Evolutionary conservation across 2,113 vertebrate genomes (phyloP).

Genomic region (Microcebus ravelobensis): DNA sequence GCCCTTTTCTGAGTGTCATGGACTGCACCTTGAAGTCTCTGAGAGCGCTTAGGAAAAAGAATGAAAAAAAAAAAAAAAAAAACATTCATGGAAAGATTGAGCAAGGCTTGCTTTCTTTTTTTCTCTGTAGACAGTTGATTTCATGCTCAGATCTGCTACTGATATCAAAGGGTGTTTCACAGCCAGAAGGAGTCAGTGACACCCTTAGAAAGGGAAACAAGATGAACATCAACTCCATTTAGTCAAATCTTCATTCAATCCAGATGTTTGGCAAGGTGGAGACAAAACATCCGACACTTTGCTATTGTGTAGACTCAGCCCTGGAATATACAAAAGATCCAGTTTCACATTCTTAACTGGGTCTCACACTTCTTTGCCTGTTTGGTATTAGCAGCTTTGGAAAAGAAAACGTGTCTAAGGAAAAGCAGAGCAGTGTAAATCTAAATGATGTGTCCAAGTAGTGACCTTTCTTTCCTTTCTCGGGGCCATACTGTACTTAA

Average conservation of each 20-base stretch:
- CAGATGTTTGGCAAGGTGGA: slow-evolving; percentile 75
- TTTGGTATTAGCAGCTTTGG: slow-evolving; percentile 37
- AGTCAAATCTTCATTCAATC: slow-evolving; percentile 62
- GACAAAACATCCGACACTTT: slow-evolving; percentile 77
- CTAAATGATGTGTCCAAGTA: background rate
- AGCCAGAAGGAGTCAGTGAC: slow-evolving; percentile 60
- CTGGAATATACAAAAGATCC: slow-evolving; percentile 68
- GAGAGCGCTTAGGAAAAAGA: background rate
- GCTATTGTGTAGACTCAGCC: slow-evolving; percentile 64
- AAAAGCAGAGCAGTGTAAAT: slow-evolving; percentile 16
- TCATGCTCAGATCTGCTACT: slow-evolving; percentile 59
- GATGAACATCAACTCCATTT: slow-evolving; percentile 45
- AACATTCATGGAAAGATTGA: background rate
- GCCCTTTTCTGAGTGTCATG: background rate
- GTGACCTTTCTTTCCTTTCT: slow-evolving; percentile 8
- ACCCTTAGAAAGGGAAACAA: slow-evolving; percentile 30
- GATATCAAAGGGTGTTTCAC: slow-evolving; percentile 66
- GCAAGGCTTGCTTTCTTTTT: background rate
- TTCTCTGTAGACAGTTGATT: slow-evolving; percentile 30
- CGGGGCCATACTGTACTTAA: background rate
- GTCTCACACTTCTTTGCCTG: slow-evolving; percentile 22
- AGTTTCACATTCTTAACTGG: slow-evolving; percentile 57
- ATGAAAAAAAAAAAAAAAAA: background rate
- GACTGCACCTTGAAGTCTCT: background rate
- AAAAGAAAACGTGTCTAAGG: slow-evolving; percentile 2